phyloP scores from a whole-genome alignment of 35 echinoderm and acorn worm genomes.

The Lytechinus variegatus region DNA sequence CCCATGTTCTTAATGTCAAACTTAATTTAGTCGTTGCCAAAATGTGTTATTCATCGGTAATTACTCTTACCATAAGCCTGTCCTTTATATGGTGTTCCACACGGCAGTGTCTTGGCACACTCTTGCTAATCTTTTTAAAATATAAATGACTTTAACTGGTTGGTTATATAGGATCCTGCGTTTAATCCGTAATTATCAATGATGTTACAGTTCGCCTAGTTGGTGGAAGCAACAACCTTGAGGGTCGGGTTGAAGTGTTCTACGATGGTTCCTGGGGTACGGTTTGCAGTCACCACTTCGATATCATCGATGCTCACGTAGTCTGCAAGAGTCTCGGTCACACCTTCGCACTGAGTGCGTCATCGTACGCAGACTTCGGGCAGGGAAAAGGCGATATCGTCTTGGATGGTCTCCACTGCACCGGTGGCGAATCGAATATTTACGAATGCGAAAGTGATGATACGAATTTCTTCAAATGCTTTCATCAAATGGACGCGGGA shows the following conservation, averaged over 20 bases:
- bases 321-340: neutral
- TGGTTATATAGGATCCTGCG: too few species aligned
- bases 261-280: neutral
- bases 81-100: too few species aligned
- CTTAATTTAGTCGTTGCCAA: too few species aligned
- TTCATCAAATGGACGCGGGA: neutral
- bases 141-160: too few species aligned
- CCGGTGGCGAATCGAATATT: neutral
- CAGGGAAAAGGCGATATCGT: neutral
- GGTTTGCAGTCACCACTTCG: neutral
- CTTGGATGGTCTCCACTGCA: neutral
- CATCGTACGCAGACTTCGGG: neutral
- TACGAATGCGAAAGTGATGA: neutral
- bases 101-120: too few species aligned
- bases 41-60: too few species aligned
- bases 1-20: too few species aligned
- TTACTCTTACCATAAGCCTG: too few species aligned
- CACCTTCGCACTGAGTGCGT: neutral
- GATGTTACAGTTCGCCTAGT: neutral
- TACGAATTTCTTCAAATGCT: constrained; percentile 4
- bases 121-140: too few species aligned
- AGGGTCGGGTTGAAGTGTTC: neutral
- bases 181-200: neutral
- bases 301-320: neutral
- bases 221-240: neutral